Base-by-base conservation (phyloP, 2,113 vertebrate species). In the Hypanus sabinus region DNA sequence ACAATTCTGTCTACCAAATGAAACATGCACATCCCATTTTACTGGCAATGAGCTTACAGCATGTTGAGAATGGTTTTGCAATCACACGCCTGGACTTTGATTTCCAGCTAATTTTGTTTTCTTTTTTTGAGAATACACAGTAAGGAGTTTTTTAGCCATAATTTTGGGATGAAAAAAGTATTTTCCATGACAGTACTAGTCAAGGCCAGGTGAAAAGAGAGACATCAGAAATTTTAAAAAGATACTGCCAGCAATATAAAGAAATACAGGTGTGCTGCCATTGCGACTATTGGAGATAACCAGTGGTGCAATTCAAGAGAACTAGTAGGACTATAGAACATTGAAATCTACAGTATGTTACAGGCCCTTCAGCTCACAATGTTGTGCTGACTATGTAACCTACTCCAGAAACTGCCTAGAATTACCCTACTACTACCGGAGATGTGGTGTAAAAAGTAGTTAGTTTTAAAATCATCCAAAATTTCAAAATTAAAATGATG, bases 401-500 rank as follows among this genome's bases (percentile, higher is more conserved):
- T 46, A 46, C 46, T 46, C 46, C 4, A 3, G 46, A 46, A 46
- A 46, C 46, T 3, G 46, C 46, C 46, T 46, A 46, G 1, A 46
- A 1, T 46, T 46, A 1, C 46, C 46, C 46, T 46, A 46, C 46
- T 46, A 3, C 46, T 46, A 46, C 46, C 4, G 46, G 81, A 20
- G 14, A 55, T 46, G 46, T 46, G 46, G 46, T 46, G 60, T 60
- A 65, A 90, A 90, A 65, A 12, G 24, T 57, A 12, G 24, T 57
- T 46, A 0, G 46, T 30, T 85, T 85, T 60, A 4, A 55, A 83
- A 83, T 16, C 12, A 18, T 88, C 85, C 60, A 62, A 16, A 88
- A 65, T 20, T 16, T 88, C 30, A 33, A 88, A 88, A n/a, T 33
- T 18, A 33, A 88, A 88, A 88, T 88, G 83, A 87, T 87, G 57